Conservation (phyloP, 23 tunicate species). For the Ascidia mentula region DNA sequence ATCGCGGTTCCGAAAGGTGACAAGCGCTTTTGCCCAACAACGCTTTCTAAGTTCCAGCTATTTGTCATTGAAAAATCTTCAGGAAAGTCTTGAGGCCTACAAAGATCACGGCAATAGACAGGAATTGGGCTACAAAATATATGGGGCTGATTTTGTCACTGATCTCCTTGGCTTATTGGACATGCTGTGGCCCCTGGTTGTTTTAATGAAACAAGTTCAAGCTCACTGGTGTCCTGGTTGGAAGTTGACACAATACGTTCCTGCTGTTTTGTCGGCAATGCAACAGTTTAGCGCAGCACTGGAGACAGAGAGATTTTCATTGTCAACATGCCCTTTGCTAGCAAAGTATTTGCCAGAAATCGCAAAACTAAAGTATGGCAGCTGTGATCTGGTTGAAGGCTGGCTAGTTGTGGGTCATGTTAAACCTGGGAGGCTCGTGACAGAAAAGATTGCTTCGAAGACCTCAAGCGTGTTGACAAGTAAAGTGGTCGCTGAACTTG, state of each 20-base stretch:
- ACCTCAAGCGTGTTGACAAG: neutral
- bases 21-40: too few species aligned
- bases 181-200: too few species aligned
- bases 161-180: too few species aligned
- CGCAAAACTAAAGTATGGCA: constrained; percentile 9
- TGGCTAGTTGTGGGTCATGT: neutral
- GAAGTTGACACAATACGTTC: neutral
- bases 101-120: too few species aligned
- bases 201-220: too few species aligned
- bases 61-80: too few species aligned
- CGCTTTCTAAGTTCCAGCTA: too few species aligned
- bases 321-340: neutral
- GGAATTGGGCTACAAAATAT: too few species aligned
- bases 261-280: constrained; percentile 1
- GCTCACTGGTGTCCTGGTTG: neutral
- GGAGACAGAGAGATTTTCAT: neutral
- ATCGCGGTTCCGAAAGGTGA: too few species aligned
- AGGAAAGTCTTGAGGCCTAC: too few species aligned
- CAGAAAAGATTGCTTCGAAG: neutral
- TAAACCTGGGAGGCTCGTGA: constrained; percentile 4
- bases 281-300: neutral
- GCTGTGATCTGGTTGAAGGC: constrained; percentile 1
- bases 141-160: too few species aligned
- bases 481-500: neutral
- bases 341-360: constrained; percentile 1